These are phyloP conservation scores for Oryzias celebensis DNA, from an alignment of 2,113 vertebrate genomes.

Conservation along the genomic window DNA sequence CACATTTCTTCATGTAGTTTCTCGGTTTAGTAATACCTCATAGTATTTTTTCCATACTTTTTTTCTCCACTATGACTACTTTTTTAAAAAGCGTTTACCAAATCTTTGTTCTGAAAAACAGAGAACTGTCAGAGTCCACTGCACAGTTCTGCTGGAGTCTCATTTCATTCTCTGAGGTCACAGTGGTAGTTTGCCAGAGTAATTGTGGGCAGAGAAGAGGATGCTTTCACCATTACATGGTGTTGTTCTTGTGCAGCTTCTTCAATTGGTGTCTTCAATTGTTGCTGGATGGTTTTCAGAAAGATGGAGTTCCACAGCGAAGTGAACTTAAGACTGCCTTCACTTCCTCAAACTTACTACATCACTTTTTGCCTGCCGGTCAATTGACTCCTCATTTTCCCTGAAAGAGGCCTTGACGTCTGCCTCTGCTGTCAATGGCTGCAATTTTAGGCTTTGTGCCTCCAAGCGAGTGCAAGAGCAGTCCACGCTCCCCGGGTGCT, in stretches of 20 bases:
- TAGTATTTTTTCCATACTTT: conserved; percentile 11
- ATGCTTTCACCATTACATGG: conserved; percentile 35
- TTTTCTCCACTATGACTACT: not conserved
- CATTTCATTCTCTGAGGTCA: conserved; percentile 17
- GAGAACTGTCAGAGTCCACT: conserved; percentile 7
- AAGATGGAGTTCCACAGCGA: conserved; percentile 30
- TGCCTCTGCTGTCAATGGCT: conserved; percentile 19
- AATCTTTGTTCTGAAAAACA: conserved; percentile 4
- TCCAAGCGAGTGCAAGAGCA: conserved; percentile 21
- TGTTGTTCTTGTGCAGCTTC: conserved; percentile 36
- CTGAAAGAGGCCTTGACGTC: conserved; percentile 18
- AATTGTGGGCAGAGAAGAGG: conserved; percentile 30
- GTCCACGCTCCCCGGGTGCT: conserved; percentile 7
- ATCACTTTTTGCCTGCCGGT: conserved; percentile 27
- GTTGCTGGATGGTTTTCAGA: conserved; percentile 25
- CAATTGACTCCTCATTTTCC: conserved; percentile 33
- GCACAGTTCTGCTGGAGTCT: conserved; percentile 9
- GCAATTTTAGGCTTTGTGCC: conserved; percentile 15
- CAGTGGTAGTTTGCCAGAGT: conserved; percentile 28
- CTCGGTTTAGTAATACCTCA: conserved; percentile 28
- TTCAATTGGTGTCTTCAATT: conserved; percentile 35
- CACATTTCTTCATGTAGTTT: conserved; percentile 40
- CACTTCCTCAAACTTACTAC: conserved; percentile 39
- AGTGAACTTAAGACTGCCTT: conserved; percentile 33
- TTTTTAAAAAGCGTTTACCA: conserved; percentile 3